phyloP scores from a whole-genome alignment of 53 echinoderm and acorn worm species.

The Henricia sp. region DNA sequence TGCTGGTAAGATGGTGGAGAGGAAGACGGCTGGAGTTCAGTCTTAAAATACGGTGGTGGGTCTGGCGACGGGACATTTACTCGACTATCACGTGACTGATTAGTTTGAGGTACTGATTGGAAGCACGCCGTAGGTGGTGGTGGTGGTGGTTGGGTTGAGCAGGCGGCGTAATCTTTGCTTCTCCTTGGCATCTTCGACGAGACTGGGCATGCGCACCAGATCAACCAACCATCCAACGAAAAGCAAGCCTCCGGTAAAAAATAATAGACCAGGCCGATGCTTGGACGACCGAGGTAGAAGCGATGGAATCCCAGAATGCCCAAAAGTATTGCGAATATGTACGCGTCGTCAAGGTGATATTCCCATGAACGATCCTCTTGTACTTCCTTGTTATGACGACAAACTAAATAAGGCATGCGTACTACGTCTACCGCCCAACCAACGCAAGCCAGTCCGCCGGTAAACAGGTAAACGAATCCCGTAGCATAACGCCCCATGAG shows the following conservation, averaged over 20 bases:
- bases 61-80: not conserved
- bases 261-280: slow-evolving; percentile 51
- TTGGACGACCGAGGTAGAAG: slow-evolving; percentile 59
- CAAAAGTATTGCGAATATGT: slow-evolving; percentile 35
- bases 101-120: not conserved
- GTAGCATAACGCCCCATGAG: slow-evolving; percentile 60
- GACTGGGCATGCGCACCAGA: slow-evolving; percentile 64
- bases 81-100: not conserved
- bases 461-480: slow-evolving; percentile 69
- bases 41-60: slow-evolving; percentile 14
- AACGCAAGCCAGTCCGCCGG: slow-evolving; percentile 62
- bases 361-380: slow-evolving; percentile 23
- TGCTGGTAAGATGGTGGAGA: slow-evolving; percentile 27
- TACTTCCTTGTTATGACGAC: slow-evolving; percentile 53
- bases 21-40: not conserved
- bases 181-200: slow-evolving; percentile 67
- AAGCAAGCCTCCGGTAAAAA: slow-evolving; percentile 68
- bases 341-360: slow-evolving; percentile 40
- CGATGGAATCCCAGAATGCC: slow-evolving; percentile 64
- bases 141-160: not conserved
- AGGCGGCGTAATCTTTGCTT: slow-evolving; percentile 7
- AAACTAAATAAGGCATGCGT: slow-evolving; percentile 62
- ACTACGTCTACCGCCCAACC: slow-evolving; percentile 73
- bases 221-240: slow-evolving; percentile 66
- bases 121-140: not conserved